phyloP scores from a whole-genome alignment of 1,140 invertebrate species.

The Nymphalis io region DNA sequence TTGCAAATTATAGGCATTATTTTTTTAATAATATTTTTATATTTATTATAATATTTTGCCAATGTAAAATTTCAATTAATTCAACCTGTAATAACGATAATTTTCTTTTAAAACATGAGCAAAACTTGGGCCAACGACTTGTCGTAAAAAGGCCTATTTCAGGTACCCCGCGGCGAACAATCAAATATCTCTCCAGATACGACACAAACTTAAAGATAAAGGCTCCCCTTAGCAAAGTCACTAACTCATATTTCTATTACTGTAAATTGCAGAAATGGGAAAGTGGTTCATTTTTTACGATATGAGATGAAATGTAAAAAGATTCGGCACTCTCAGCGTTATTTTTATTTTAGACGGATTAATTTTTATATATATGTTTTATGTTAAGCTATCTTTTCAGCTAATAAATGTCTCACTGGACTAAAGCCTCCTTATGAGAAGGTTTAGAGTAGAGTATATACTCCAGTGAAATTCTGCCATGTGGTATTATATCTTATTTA shows the following conservation, averaged over 20 bases:
- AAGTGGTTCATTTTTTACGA: conserved; percentile 28
- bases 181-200: conserved; percentile 35
- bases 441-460: too few relatives aligned
- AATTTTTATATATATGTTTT: background rate
- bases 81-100: background rate
- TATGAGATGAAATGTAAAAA: conserved; percentile 19
- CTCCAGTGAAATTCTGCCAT: too few relatives aligned
- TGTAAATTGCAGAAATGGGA: conserved; percentile 35
- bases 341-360: conserved; percentile 4
- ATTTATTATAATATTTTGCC: too few relatives aligned
- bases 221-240: conserved; percentile 30
- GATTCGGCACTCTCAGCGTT: background rate
- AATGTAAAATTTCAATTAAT: too few relatives aligned
- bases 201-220: conserved; percentile 40
- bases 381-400: too few relatives aligned
- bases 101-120: background rate
- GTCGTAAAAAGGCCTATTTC: background rate
- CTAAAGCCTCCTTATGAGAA: too few relatives aligned
- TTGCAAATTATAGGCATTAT: too few relatives aligned
- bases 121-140: background rate
- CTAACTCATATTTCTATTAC: conserved; percentile 43
- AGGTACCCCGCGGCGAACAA: conserved; percentile 31
- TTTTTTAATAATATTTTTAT: too few relatives aligned
- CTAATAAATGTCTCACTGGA: too few relatives aligned
- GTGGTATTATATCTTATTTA: too few relatives aligned